phyloP scores from a whole-genome alignment of 1,140 invertebrate genomes.

The Zaprionus inermis region DNA sequence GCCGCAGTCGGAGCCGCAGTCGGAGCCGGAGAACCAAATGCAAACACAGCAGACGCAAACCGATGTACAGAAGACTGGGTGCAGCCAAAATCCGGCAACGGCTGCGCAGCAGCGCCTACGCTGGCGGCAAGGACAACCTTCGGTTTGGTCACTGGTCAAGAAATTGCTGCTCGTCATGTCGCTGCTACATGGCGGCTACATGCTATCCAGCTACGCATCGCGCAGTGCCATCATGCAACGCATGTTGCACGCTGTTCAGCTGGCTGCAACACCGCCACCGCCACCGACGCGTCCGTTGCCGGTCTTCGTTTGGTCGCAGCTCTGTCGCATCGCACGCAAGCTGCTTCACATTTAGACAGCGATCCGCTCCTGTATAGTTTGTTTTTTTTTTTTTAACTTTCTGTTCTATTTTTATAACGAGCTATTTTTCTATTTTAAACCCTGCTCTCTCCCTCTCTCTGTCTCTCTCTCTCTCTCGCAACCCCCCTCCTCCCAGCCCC shows the following conservation, averaged over 20 bases:
- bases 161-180: conserved; percentile 22
- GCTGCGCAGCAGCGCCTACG: neutral
- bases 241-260: neutral
- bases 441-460: neutral
- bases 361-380: conserved; percentile 10
- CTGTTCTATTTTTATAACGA: conserved; percentile 30
- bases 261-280: neutral
- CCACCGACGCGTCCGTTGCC: conserved; percentile 2
- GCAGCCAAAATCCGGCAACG: too few relatives aligned
- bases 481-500: too few relatives aligned
- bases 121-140: neutral
- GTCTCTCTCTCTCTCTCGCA: neutral
- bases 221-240: neutral
- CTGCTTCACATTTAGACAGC: conserved; percentile 16
- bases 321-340: conserved; percentile 11
- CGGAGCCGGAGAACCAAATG: neutral
- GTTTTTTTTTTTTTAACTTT: conserved; percentile 11
- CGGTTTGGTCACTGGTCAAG: conserved; percentile 15
- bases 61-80: neutral
- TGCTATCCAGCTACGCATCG: neutral
- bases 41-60: neutral
- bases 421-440: conserved; percentile 26
- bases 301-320: neutral
- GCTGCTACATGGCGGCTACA: conserved; percentile 19
- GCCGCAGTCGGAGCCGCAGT: neutral